phyloP scores from a whole-genome alignment of 2,797 vertebrate genomes.

The Chromis chromis region DNA sequence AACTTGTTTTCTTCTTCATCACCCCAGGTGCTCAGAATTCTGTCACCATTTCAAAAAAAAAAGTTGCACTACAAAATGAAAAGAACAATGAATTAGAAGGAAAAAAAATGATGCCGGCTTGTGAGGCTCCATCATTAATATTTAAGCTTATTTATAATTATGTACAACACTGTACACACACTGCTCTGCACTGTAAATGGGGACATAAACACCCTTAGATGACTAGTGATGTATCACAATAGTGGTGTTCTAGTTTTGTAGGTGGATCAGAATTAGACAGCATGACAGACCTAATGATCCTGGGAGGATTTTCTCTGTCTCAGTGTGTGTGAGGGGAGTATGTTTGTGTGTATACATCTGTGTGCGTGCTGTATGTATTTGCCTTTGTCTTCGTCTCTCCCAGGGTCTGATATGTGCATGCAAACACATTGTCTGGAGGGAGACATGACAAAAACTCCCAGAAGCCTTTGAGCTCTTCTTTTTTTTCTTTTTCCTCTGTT shows the following conservation, averaged over 20 bases:
- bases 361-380: slow-evolving; percentile 76
- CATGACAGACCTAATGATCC: slow-evolving; percentile 83
- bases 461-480: slow-evolving; percentile 84
- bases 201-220: slow-evolving; percentile 76
- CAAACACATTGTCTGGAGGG: slow-evolving; percentile 86
- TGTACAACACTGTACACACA: slow-evolving; percentile 70
- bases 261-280: slow-evolving; percentile 84
- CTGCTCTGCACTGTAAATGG: slow-evolving; percentile 67
- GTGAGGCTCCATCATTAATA: slow-evolving; percentile 78
- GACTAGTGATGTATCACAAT: slow-evolving; percentile 72
- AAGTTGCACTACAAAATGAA: slow-evolving; percentile 76
- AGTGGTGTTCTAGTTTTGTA: slow-evolving; percentile 81
- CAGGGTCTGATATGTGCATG: slow-evolving; percentile 85
- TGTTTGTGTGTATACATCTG: slow-evolving; percentile 61
- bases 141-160: slow-evolving; percentile 83
- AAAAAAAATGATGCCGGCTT: slow-evolving; percentile 55
- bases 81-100: slow-evolving; percentile 74
- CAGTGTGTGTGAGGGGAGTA: slow-evolving; percentile 43
- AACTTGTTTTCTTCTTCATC: slow-evolving; percentile 83
- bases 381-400: slow-evolving; percentile 82
- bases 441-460: slow-evolving; percentile 88
- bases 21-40: slow-evolving; percentile 80
- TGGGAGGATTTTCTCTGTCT: slow-evolving; percentile 77
- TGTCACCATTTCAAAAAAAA: slow-evolving; percentile 77
- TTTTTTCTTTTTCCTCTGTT: slow-evolving; percentile 78